Percentiles rank a stretch among this genome's conserved stretches.
These are phyloP conservation scores for Miltochrista miniata DNA, from an alignment of 2,888 invertebrate species.

Conservation along the genomic window DNA sequence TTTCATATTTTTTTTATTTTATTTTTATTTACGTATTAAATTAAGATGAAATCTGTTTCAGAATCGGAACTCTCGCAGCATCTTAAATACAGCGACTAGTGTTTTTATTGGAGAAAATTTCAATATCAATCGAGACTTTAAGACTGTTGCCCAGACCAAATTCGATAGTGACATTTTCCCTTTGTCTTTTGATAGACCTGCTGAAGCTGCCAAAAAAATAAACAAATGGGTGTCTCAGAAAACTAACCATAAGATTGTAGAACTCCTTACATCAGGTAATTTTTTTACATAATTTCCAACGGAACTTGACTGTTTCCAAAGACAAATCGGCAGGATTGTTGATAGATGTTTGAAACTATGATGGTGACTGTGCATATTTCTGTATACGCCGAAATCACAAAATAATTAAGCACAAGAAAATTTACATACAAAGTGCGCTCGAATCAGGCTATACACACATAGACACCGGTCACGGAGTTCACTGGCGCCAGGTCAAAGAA, in stretches of 20 bases:
- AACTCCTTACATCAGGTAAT: slow-evolving; percentile 83
- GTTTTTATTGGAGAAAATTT: slow-evolving; percentile 64
- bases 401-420: no score
- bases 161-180: slow-evolving; percentile 83
- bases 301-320: no score
- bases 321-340: no score
- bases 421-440: no score
- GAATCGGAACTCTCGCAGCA: slow-evolving; percentile 60
- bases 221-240: slow-evolving; percentile 89
- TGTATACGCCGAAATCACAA: no score
- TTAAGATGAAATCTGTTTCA: slow-evolving; percentile 54
- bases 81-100: slow-evolving; percentile 63
- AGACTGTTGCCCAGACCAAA: slow-evolving; percentile 56
- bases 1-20: no score
- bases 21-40: no score
- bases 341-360: no score
- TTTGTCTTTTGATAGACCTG: slow-evolving; percentile 78
- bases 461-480: no score
- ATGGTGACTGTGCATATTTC: no score
- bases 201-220: slow-evolving; percentile 80
- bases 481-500: no score
- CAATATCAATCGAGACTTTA: slow-evolving; percentile 54
- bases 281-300: neutral
- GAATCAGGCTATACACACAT: no score
- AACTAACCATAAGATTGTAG: slow-evolving; percentile 87